Conservation (phyloP, 2,113 vertebrate species). For the Sorex fumeus region DNA sequence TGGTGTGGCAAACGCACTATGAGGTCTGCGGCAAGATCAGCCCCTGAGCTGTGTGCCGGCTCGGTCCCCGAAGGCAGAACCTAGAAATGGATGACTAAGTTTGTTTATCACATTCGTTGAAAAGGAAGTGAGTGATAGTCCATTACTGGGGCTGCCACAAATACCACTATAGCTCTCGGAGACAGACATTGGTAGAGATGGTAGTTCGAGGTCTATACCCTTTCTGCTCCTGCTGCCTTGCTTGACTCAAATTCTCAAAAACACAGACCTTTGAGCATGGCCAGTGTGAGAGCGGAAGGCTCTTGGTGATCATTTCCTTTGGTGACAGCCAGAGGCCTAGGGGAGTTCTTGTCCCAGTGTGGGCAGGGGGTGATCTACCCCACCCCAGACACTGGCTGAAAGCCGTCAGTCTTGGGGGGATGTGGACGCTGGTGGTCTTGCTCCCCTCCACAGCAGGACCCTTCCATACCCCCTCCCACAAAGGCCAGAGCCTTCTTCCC, state of each 20-base stretch:
- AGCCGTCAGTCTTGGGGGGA: not conserved
- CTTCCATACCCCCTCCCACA: conserved; percentile 68
- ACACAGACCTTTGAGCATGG: fast-evolving
- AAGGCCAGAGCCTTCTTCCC: conserved; percentile 77
- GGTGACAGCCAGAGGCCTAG: fast-evolving
- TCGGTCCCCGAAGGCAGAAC: not conserved
- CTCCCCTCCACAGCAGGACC: conserved; percentile 53
- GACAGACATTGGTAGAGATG: not conserved
- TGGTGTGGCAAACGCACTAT: not conserved
- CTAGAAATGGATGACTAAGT: not conserved
- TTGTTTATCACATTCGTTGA: not conserved
- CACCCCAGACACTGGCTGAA: not conserved
- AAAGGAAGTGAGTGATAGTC: not conserved
- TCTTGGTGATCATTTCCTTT: fast-evolving
- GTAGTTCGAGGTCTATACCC: not conserved
- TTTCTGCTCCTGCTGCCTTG: not conserved
- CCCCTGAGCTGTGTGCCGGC: fast-evolving
- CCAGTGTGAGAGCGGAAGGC: not conserved
- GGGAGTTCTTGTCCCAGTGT: not conserved
- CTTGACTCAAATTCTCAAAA: not conserved
- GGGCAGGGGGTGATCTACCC: not conserved
- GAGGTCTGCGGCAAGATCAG: not conserved
- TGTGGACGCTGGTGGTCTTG: conserved; percentile 64
- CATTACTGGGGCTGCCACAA: not conserved
- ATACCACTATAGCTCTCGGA: not conserved